Base-by-base conservation (phyloP, 2,797 vertebrate species). In the Silurus lanzhouensis region DNA sequence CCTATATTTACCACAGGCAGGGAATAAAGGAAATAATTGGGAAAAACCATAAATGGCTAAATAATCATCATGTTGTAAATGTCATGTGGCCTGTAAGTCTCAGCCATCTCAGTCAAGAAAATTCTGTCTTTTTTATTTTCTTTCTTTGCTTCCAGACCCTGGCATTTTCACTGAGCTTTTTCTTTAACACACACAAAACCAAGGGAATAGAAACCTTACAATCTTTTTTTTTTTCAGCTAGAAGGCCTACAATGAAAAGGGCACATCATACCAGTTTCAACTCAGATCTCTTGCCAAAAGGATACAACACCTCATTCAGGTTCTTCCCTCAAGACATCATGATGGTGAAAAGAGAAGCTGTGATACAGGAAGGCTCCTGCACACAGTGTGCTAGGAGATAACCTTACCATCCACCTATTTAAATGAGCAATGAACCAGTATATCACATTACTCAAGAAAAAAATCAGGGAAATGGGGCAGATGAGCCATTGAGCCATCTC, bases 201-300 rank as follows among this genome's bases (percentile, higher is more conserved):
- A 48, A 25, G 60, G 78, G 22, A 80, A 80, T 48, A 80, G 13
- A 66, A 66, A 66, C 60, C 78, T 9, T 46, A 12, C 44, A 48
- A 80, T n/a, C 20, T 58, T 76, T 85, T 81, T 63, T 81, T 25
- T 66, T 77, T 3, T 55, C 48, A 60, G 71, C 22, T 14, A 27
- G 31, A 9, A 82, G 84, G 48, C 60, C 27, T n/a, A n/a, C 19
- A n/a, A 22, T 76, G 46, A 71, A 74, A 72, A 74, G 75, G 63
- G 80, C 63, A 31, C 58, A 72, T 82, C 27, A 82, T 79, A 64
- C 38, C 77, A 57, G 84, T 58, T 74, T 46, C 82, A 70, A 48
- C 80, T 66, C 52, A 20, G 71, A 57, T 76, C 66, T 46, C 10
- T 9, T 60, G 68, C 70, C 48, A 75, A 57, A 63, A 81, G 31